These are phyloP conservation scores for Chionis minor DNA, from an alignment of 2,113 vertebrate genomes.

Conservation along the genomic window DNA sequence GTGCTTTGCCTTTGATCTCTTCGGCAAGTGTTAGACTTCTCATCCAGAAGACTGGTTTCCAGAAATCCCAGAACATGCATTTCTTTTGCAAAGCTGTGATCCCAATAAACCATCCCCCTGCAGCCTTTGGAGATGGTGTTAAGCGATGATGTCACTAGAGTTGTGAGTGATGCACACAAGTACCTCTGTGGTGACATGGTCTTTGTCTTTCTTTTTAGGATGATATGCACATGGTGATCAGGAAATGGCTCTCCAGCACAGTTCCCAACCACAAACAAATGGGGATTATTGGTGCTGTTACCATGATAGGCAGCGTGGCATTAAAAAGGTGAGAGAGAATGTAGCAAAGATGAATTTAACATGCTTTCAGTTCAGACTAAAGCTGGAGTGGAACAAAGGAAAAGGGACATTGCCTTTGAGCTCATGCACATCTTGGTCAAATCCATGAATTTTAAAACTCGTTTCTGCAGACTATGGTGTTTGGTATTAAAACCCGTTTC, in stretches of 20 bases:
- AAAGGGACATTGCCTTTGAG: neutral
- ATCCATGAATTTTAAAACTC: neutral
- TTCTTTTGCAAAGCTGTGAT: neutral
- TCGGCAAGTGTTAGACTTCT: neutral
- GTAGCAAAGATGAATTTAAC: neutral
- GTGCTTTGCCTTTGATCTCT: neutral
- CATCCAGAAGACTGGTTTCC: neutral
- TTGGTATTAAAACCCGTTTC: neutral
- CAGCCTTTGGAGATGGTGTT: neutral
- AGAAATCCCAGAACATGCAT: neutral
- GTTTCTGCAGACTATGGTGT: neutral
- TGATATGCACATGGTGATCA: slow-evolving; percentile 94
- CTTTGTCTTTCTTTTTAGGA: slow-evolving; percentile 75
- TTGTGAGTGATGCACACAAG: neutral
- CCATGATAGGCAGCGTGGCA: slow-evolving; percentile 88
- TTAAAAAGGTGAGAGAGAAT: slow-evolving; percentile 74
- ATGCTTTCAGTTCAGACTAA: neutral
- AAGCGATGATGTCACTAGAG: neutral
- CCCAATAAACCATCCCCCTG: neutral
- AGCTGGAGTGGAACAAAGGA: neutral
- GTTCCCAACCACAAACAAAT: slow-evolving; percentile 91
- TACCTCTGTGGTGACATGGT: neutral
- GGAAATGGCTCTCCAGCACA: slow-evolving; percentile 95
- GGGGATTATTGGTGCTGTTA: slow-evolving; percentile 92
- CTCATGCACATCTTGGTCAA: neutral